Evolutionary conservation across 2,888 invertebrate genomes (phyloP), one percentile per base, ranked within the genome.

Genomic region (Watsonalla cultraria): DNA sequence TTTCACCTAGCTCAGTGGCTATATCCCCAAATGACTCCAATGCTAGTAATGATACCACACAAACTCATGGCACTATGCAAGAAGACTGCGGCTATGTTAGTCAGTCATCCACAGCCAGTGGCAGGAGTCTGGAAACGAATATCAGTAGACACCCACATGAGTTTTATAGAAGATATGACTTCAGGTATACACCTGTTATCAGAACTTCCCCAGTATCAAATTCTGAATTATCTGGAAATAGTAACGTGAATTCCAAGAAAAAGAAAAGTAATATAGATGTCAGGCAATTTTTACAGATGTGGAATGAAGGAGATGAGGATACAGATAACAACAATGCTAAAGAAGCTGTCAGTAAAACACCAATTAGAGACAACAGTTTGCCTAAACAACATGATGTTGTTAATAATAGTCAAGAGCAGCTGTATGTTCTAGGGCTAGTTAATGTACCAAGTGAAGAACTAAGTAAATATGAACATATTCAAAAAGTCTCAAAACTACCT

Each of bases 271-370:
- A 24, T 61, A 79, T 90, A 61, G 66, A 91, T 82, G 84, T 91
- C 5, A 78, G 91, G 60, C 90, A 91, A 65, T 91, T 87, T 75
- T 72, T 91, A 49, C 84, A 88, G 81, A 90, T 84, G 84, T 91
- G 91, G 91, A 90, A 84, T 83, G 91, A 91, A 74, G 91, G 87
- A 47, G 90, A 90, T 71, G 91, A 91, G 52, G 91, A 88, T 66
- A 72, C 42, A 42, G 42, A 72, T 58, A 66, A 66, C 62, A 79
- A 81, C 56, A 78, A 72, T 60, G 70, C 59, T 58, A 86, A 84
- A 68, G 81, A 84, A 63, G 65, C 64, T 47, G 56, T 62, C 54
- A 51, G 62, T 54, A 72, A 78, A 64, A 64, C 69, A 58, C 67
- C 69, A 45, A 56, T 68, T 47, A 74, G 58, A 65, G 69, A 72